Evolutionary conservation across 2,797 vertebrate genomes (phyloP), one percentile per base, ranked within the genome.

Genomic region (Poecilia gillii): DNA sequence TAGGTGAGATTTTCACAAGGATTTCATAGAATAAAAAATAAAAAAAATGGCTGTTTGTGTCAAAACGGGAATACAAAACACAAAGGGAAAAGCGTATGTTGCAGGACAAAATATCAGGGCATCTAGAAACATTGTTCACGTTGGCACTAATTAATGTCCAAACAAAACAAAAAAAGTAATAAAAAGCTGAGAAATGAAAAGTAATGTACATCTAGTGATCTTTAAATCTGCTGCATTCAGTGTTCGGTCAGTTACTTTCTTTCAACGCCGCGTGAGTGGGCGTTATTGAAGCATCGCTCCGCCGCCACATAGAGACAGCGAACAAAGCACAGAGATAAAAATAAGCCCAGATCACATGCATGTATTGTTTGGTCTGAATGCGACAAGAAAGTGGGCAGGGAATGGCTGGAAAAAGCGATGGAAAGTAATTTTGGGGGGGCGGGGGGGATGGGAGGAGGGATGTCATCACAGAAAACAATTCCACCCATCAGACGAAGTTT

Each of bases 271-370:
- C 0, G 1, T 1, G 62, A 39, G 62, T 66, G 62, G 62, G 62
- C 20, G 62, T 39, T 23, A 9, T 20, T 39, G 18, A 33, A 66
- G 31, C 62, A 23, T 18, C 16, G 62, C 62, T 66, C 33, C 39
- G 7, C 62, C 8, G 3, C 14, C 59, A 33, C 5, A 62, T 33
- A 33, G 7, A 62, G 59, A 62, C 3, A 36, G 33, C 3, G 33
- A 66, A 66, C 33, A 66, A 66, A 36, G n/a, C 62, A 64, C 2
- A 9, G 51, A 66, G 62, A 66, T 66, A 68, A 68, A 68, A 68
- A 41, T 41, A 68, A 68, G 64, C 36, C 39, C 64, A 11, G 23
- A 25, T 68, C 64, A 23, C 64, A 68, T 68, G 64, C 18, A 68
- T 41, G 23, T 41, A 68, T 68, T 68, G 36, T 68, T 41, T 43